phyloP scores from a whole-genome alignment of 2,888 invertebrate species.

The Penaeus monodon region DNA sequence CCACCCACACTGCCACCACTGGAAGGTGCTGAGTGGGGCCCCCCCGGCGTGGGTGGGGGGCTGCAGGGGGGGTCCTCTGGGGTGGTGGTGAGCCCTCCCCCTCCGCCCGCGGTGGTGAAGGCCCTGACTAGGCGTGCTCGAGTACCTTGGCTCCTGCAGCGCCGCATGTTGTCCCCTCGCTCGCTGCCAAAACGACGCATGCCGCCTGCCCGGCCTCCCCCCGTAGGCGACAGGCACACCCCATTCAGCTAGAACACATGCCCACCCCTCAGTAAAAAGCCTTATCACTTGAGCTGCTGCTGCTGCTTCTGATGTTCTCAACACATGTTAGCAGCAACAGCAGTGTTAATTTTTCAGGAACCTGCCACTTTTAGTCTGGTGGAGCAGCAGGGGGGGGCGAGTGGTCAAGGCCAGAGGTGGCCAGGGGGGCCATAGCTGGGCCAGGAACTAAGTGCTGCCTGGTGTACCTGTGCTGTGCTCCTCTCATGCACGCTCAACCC shows the following conservation, averaged over 20 bases:
- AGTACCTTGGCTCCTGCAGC: constrained; percentile 95
- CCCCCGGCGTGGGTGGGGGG: constrained; percentile 61
- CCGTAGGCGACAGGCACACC: constrained; percentile 79
- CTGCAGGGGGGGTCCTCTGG: constrained; percentile 76
- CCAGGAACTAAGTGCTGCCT: constrained; percentile 29
- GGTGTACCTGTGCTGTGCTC: constrained; percentile 37
- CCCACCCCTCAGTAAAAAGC: constrained; percentile 41
- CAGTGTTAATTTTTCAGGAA: constrained; percentile 17
- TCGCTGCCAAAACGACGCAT: constrained; percentile 66
- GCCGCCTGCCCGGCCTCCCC: constrained; percentile 68
- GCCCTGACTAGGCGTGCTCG: constrained; percentile 69
- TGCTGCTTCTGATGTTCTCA: constrained; percentile 2
- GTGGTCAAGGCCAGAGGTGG: constrained; percentile 33
- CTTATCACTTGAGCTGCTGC: constrained; percentile 15
- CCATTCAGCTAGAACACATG: constrained; percentile 78
- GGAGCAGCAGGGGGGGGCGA: constrained; percentile 36
- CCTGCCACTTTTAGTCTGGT: constrained; percentile 25
- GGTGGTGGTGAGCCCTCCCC: constrained; percentile 86
- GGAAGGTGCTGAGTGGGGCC: constrained; percentile 41
- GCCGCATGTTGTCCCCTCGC: constrained; percentile 68
- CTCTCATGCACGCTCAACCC: constrained; percentile 34
- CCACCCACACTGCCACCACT: constrained; percentile 52
- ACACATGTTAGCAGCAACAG: constrained; percentile 23
- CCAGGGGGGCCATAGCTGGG: constrained; percentile 22
- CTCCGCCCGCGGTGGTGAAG: constrained; percentile 69